These are phyloP conservation scores for Odontamblyopus lacepedii DNA, from an alignment of 2,797 vertebrate genomes.

Conservation along the genomic window DNA sequence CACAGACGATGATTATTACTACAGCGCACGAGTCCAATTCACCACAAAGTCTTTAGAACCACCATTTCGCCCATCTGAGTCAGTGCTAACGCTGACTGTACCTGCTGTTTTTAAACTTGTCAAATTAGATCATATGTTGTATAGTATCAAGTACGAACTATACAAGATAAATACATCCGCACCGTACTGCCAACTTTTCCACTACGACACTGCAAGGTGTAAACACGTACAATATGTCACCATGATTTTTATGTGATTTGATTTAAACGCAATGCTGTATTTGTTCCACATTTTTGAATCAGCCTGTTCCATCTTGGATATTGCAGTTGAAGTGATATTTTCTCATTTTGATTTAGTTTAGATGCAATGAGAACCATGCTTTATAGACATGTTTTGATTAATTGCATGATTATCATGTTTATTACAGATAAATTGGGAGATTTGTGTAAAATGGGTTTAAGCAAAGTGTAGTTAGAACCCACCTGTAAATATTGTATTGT, in stretches of 20 bases:
- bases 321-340: background rate
- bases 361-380: too few relatives aligned
- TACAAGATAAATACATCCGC: constrained; percentile 7
- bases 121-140: constrained; percentile 14
- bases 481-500: too few relatives aligned
- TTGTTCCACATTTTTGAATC: background rate
- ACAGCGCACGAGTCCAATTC: background rate
- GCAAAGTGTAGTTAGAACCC: too few relatives aligned
- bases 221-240: constrained; percentile 3
- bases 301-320: background rate
- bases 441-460: background rate
- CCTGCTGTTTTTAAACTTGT: constrained; percentile 17
- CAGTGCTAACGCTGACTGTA: constrained; percentile 10
- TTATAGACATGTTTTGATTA: too few relatives aligned
- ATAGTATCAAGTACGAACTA: constrained; percentile 12
- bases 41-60: background rate
- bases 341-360: background rate
- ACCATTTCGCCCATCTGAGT: constrained; percentile 18
- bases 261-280: background rate
- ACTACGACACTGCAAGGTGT: background rate
- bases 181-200: background rate
- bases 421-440: background rate
- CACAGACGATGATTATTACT: background rate
- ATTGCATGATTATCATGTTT: too few relatives aligned
- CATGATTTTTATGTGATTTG: background rate